Conservation (phyloP, 2,888 invertebrate genomes). For the Zygogramma bicolorata region DNA sequence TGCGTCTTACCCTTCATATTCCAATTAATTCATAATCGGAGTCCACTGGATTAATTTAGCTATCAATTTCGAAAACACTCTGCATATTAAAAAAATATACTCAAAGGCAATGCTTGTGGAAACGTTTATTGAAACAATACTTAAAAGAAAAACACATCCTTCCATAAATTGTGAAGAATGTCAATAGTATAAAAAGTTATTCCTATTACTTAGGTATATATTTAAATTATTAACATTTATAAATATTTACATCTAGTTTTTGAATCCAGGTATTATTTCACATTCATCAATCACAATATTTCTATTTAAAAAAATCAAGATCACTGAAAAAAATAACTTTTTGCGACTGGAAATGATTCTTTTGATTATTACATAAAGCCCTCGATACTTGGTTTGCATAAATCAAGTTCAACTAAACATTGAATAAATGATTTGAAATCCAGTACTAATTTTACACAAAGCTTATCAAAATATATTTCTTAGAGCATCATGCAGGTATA, state of each 20-base stretch:
- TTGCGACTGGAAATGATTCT: no score
- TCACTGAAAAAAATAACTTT: no score
- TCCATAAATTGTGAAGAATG: constrained; percentile 39
- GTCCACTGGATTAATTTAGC: no score
- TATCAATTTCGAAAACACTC: no score
- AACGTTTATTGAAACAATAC: constrained; percentile 4
- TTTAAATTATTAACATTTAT: constrained; percentile 37
- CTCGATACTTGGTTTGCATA: not conserved
- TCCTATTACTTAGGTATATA: constrained; percentile 37
- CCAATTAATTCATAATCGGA: no score
- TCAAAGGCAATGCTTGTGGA: not conserved
- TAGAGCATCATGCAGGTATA: no score
- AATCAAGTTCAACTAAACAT: not conserved
- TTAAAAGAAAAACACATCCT: not conserved
- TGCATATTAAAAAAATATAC: no score
- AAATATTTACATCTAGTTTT: constrained; percentile 40
- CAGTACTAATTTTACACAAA: not conserved
- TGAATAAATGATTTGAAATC: not conserved
- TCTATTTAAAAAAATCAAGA: not conserved
- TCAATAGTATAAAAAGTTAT: constrained; percentile 49
- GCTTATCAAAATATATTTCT: no score
- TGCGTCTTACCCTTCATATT: no score
- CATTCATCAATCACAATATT: constrained; percentile 28
- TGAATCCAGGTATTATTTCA: constrained; percentile 26
- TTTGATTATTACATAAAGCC: not conserved